A percentile compares a stretch with the other conserved stretches of the same genome.
Conservation (phyloP, 2,888 invertebrate genomes). For the Conchocele bisecta region DNA sequence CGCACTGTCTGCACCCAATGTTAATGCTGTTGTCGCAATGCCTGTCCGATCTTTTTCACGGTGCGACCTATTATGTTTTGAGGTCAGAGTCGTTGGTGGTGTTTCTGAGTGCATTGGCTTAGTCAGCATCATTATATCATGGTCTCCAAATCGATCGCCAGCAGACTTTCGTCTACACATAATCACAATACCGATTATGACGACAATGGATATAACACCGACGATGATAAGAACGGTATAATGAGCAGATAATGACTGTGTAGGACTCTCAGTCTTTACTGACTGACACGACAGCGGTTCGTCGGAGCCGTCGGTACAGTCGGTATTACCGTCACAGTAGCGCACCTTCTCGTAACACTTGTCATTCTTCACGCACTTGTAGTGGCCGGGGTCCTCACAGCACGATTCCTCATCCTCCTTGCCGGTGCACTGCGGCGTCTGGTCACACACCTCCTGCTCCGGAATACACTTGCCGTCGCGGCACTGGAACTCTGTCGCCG, state of each 20-base stretch:
- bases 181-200: constrained; percentile 83
- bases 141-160: constrained; percentile 65
- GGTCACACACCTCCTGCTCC: constrained; percentile 81
- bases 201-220: constrained; percentile 84
- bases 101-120: constrained; percentile 73
- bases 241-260: constrained; percentile 68
- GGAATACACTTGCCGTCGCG: constrained; percentile 80
- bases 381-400: constrained; percentile 70
- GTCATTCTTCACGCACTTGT: constrained; percentile 70
- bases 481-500: constrained; percentile 73
- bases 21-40: constrained; percentile 65
- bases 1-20: constrained; percentile 71
- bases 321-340: constrained; percentile 71
- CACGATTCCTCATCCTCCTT: constrained; percentile 73
- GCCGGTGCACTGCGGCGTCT: constrained; percentile 65
- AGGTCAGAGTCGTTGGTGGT: constrained; percentile 71
- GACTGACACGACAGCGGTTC: constrained; percentile 31
- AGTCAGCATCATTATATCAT: constrained; percentile 70
- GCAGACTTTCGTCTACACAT: constrained; percentile 76
- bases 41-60: constrained; percentile 50
- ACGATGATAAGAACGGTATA: constrained; percentile 83
- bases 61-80: constrained; percentile 72
- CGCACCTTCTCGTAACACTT: constrained; percentile 64
- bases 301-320: constrained; percentile 72
- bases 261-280: constrained; percentile 17